These are phyloP conservation scores for Siderastrea siderea DNA, from an alignment of 92 coral and sea anemone genomes.

Conservation along the genomic window DNA sequence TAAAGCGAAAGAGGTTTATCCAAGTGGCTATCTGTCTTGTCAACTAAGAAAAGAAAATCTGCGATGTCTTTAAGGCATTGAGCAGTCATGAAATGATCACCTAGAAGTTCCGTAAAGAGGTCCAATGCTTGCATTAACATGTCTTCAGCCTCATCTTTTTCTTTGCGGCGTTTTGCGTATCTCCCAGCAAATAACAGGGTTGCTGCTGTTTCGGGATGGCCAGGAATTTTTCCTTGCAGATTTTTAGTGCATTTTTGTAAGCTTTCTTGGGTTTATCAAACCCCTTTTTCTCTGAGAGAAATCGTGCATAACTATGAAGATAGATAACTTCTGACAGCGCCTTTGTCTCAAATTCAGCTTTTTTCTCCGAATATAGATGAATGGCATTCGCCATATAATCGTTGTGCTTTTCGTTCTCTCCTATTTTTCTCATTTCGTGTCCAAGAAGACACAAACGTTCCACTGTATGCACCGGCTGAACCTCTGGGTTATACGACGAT, in stretches of 20 bases:
- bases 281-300: not conserved
- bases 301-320: conserved; percentile 1
- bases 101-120: conserved; percentile 2
- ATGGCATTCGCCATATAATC: no score
- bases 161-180: no score
- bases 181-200: no score
- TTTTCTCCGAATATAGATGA: no score
- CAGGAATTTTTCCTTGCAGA: not conserved
- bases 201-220: conserved; percentile 28
- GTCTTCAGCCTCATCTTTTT: not conserved
- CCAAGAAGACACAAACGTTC: no score
- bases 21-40: not conserved
- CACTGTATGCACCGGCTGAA: no score
- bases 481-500: no score
- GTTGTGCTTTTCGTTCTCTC: no score
- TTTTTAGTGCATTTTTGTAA: not conserved
- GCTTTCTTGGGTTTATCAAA: not conserved
- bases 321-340: conserved; percentile 10
- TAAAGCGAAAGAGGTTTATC: not conserved
- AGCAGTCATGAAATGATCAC: conserved; percentile 50
- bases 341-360: not conserved
- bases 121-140: not conserved
- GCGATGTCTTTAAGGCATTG: conserved; percentile 39
- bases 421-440: no score
- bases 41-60: conserved; percentile 15